Conservation (phyloP, 1,140 invertebrate genomes). For the Drosophila arawakana region DNA sequence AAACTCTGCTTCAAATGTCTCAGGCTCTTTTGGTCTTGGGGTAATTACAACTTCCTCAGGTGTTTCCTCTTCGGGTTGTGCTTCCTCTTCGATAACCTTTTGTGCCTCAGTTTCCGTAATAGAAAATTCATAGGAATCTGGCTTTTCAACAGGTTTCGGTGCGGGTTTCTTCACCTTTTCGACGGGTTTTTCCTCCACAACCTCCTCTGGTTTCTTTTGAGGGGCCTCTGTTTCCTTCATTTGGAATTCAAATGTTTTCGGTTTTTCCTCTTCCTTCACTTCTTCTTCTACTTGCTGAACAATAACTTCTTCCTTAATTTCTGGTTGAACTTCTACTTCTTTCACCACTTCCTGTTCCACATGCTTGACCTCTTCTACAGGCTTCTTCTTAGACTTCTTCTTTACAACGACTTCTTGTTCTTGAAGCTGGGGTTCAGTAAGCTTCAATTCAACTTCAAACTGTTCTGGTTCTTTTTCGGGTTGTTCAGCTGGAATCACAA, state of each 20-base stretch:
- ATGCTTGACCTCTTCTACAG: conserved; percentile 49
- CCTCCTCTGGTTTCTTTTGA: conserved; percentile 51
- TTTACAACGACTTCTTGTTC: conserved; percentile 77
- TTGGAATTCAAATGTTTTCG: conserved; percentile 67
- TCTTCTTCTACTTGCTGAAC: conserved; percentile 34
- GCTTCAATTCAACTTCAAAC: conserved; percentile 59
- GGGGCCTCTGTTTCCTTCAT: conserved; percentile 65
- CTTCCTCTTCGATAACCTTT: conserved; percentile 35
- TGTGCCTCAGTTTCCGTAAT: conserved; percentile 63
- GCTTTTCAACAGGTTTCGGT: conserved; percentile 67
- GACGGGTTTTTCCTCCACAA: conserved; percentile 53
- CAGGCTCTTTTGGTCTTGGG: conserved; percentile 64
- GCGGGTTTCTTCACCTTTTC: conserved; percentile 40
- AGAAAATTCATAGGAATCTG: conserved; percentile 68
- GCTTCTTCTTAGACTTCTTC: conserved; percentile 79
- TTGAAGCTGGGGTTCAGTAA: conserved; percentile 60
- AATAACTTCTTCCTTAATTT: conserved; percentile 21
- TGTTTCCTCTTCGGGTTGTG: conserved; percentile 54
- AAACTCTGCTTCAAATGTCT: conserved; percentile 61
- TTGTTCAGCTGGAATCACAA: conserved; percentile 47
- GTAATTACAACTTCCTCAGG: conserved; percentile 64
- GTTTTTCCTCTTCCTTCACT: conserved; percentile 28
- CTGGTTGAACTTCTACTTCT: conserved; percentile 55
- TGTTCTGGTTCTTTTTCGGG: conserved; percentile 46
- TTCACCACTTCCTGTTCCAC: conserved; percentile 58